These are phyloP conservation scores for Cairina moschata DNA, from an alignment of 2,113 vertebrate genomes.

Conservation along the genomic window DNA sequence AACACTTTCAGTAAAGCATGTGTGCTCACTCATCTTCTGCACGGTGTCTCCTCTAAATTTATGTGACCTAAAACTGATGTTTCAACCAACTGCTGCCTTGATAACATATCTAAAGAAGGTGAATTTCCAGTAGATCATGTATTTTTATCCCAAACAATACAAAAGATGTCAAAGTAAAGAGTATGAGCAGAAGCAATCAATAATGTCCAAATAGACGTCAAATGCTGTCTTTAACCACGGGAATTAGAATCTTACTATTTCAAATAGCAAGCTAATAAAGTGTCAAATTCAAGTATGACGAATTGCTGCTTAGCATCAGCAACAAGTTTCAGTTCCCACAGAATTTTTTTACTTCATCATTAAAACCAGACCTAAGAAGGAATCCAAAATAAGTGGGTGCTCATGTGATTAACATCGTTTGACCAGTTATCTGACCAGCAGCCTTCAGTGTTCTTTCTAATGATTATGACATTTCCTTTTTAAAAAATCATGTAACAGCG, in stretches of 20 bases:
- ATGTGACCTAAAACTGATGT: background rate
- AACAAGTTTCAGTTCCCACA: background rate
- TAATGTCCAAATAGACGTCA: background rate
- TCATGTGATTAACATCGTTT: background rate
- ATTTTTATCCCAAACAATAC: background rate
- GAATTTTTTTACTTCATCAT: accelerated
- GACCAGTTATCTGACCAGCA: background rate
- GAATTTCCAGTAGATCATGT: background rate
- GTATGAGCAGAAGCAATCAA: background rate
- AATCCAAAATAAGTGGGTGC: background rate
- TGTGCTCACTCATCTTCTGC: background rate
- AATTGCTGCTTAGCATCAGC: accelerated
- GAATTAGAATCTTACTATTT: background rate
- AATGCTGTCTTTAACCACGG: background rate
- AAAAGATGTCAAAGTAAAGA: background rate
- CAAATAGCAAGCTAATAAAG: background rate
- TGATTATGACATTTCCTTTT: accelerated
- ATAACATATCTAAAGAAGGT: accelerated
- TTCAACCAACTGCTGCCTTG: background rate
- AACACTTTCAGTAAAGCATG: background rate
- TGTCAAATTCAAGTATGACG: background rate
- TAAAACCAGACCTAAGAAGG: background rate
- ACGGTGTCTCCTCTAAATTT: background rate
- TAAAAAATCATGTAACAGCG: background rate
- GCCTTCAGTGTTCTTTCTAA: background rate